phyloP scores from a whole-genome alignment of 2,888 invertebrate species.

The Polydrusus cervinus region DNA sequence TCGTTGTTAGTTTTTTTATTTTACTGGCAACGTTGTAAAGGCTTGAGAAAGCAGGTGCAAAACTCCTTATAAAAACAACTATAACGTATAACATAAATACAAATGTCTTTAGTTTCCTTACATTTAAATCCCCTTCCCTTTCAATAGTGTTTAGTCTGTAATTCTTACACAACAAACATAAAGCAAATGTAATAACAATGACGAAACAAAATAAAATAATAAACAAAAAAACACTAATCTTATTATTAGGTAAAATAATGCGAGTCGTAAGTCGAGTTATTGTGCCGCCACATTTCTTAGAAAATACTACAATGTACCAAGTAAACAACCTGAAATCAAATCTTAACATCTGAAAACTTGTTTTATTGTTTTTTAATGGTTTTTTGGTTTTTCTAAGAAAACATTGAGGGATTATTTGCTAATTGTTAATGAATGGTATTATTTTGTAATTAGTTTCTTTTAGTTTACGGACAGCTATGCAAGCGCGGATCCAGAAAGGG shows the following conservation, averaged over 20 bases:
- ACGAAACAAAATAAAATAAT: slow-evolving; percentile 23
- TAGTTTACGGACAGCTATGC: neutral
- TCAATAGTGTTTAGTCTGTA: slow-evolving; percentile 18
- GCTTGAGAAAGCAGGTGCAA: slow-evolving; percentile 13
- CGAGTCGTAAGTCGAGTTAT: slow-evolving; percentile 4
- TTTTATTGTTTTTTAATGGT: slow-evolving; percentile 46
- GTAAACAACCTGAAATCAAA: slow-evolving; percentile 44
- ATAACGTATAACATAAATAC: neutral
- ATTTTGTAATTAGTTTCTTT: slow-evolving; percentile 25
- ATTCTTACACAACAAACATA: slow-evolving; percentile 15
- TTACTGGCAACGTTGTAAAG: neutral
- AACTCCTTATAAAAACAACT: neutral
- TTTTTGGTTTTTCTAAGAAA: slow-evolving; percentile 44
- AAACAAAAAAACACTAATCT: slow-evolving; percentile 16
- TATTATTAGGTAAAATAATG: slow-evolving; percentile 13
- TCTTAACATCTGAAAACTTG: slow-evolving; percentile 44
- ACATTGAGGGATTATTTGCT: slow-evolving; percentile 36
- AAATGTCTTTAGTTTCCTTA: slow-evolving; percentile 8
- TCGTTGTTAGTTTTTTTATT: too few species aligned
- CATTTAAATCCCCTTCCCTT: slow-evolving; percentile 14
- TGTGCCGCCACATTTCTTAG: slow-evolving; percentile 31
- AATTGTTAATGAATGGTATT: slow-evolving; percentile 6
- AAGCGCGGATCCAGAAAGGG: too few species aligned
- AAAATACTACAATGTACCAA: slow-evolving; percentile 50
- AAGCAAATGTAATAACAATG: slow-evolving; percentile 25